Percentiles rank a stretch among this genome's conserved stretches.
These are phyloP conservation scores for Leptopilina syphax DNA, from an alignment of 2,888 invertebrate species.

Conservation along the genomic window DNA sequence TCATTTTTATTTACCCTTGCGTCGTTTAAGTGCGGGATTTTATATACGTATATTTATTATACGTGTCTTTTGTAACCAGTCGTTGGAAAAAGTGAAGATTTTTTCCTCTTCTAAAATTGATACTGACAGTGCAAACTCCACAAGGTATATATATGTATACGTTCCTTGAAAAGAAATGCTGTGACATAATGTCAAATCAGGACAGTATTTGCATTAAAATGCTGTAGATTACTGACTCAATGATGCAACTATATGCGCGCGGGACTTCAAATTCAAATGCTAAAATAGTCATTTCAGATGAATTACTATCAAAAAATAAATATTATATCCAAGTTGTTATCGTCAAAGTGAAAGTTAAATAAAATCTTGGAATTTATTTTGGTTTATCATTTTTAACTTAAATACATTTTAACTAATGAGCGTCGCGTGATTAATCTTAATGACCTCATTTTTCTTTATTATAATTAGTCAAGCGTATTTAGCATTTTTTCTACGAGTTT, in stretches of 20 bases:
- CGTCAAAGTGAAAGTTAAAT: slow-evolving; percentile 14
- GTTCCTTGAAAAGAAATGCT: slow-evolving; percentile 18
- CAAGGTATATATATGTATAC: background rate
- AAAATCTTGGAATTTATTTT: background rate
- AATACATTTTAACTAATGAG: background rate
- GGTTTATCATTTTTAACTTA: background rate
- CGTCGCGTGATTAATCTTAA: background rate
- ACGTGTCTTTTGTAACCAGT: slow-evolving; percentile 13
- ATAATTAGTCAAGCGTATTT: background rate
- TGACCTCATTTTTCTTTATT: background rate
- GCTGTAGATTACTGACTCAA: background rate
- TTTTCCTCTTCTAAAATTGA: background rate
- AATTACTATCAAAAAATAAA: slow-evolving; percentile 1
- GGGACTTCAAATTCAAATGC: slow-evolving; percentile 23
- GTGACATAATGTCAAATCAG: slow-evolving; percentile 24
- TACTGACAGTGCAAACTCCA: background rate
- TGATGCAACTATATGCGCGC: slow-evolving; percentile 11
- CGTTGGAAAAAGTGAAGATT: background rate
- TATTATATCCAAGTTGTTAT: background rate
- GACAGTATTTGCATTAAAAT: slow-evolving; percentile 34
- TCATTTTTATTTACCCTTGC: slow-evolving; percentile 26
- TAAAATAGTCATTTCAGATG: slow-evolving; percentile 10
- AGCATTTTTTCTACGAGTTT: background rate
- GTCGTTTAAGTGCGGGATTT: background rate
- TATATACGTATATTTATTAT: background rate